Base-by-base conservation (phyloP, 30 jellyfish, hydroid and myxozoan genomes). In the Hydra vulgaris region DNA sequence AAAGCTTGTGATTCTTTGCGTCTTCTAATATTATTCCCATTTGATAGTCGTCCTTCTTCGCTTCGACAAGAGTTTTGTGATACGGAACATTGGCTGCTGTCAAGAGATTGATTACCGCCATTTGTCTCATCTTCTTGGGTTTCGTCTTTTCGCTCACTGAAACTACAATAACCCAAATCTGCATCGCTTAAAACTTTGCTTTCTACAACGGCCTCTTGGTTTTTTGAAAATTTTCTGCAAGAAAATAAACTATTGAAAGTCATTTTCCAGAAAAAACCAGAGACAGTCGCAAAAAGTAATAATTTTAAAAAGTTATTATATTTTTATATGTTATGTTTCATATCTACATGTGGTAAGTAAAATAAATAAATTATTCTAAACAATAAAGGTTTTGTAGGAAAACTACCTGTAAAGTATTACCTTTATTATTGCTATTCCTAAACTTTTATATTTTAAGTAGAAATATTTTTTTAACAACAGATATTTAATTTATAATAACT, bases 141-240 rank as follows among this genome's bases (percentile, higher is more conserved):
- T 40, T 72, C 89, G 23, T 81, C 89, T 71, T 71, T 81, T 19
- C 54, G 82, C 52, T 81, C 89, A 17, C 89, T 70, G 54, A 81
- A 72, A 71, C 89, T 81, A 56, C 89, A 81, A 56, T 81, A 81
- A 17, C 89, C 89, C 66, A 71, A 86, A 56, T 81, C 89, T 15
- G 70, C 70, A n/a, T 78, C 85, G 24, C 21, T 71, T 23, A 70
- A 75, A 61, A 81, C 16, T 66, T 66, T 40, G 0, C 79, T 61
- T 53, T 78, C 85, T 18, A 23, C 26, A 26, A 78, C 54, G 24
- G 66, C 71, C 20, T 53, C 55, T 17, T 8, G 53, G 4, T 74
- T 74, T 24, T 74, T 74, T 21, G 79, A 71, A 12, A 53, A 17
- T 23, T 23, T 53, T 71, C 79, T 71, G 53, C 21, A 68, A 68